These are phyloP conservation scores for Nannospalax galili DNA, from an alignment of 2,113 vertebrate species.

Conservation along the genomic window DNA sequence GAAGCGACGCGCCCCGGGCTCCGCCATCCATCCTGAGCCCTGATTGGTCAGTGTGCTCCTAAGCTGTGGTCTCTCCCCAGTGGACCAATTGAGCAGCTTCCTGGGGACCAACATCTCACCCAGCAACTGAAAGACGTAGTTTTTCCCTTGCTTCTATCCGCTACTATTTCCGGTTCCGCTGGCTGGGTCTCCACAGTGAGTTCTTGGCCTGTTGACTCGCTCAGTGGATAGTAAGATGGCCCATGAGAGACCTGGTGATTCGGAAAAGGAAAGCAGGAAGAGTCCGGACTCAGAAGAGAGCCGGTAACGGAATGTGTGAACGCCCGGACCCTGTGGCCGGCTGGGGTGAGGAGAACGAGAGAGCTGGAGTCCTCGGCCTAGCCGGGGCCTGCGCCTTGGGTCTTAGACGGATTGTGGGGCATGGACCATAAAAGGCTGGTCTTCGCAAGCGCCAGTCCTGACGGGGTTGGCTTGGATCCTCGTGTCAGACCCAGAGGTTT, in stretches of 20 bases:
- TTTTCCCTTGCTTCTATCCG: not conserved
- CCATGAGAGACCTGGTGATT: not conserved
- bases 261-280: not conserved
- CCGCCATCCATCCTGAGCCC: not conserved
- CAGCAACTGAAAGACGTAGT: not conserved
- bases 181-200: conserved; percentile 25
- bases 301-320: not conserved
- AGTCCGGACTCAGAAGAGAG: not conserved
- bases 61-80: not conserved
- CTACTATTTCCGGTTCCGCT: conserved; percentile 62
- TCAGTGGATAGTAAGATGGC: not conserved
- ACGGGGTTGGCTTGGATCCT: not conserved
- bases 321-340: not conserved
- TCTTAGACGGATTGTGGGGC: not conserved
- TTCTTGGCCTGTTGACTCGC: accelerated
- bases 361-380: not conserved
- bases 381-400: not conserved
- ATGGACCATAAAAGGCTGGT: not conserved
- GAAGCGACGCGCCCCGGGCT: not conserved
- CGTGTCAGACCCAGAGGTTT: not conserved
- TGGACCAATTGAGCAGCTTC: not conserved
- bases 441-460: not conserved
- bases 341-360: not conserved
- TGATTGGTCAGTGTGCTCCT: conserved; percentile 40
- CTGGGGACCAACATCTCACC: accelerated